A percentile compares a stretch with the other conserved stretches of the same genome.
These are phyloP conservation scores for Chitala chitala DNA, from an alignment of 2,113 vertebrate species.

Conservation along the genomic window DNA sequence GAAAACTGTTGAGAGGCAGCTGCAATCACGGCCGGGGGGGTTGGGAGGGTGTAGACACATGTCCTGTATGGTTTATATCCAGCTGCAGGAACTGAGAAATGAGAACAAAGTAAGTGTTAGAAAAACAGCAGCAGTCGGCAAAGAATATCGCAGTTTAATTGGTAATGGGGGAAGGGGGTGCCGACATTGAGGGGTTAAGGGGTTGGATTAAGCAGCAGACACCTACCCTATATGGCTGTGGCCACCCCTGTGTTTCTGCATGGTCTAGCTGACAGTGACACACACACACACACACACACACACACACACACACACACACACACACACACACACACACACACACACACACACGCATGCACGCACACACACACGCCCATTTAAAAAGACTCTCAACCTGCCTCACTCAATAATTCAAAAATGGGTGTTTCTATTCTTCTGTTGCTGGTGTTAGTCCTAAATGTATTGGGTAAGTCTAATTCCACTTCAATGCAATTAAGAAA, in stretches of 20 bases:
- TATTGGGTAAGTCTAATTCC: conserved; percentile 10
- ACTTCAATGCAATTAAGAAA: neutral
- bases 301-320: neutral
- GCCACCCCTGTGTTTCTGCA: neutral
- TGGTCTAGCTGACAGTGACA: neutral
- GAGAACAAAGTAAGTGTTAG: neutral
- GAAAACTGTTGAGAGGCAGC: neutral
- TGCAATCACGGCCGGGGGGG: neutral
- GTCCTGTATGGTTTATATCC: neutral
- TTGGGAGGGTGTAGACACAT: neutral
- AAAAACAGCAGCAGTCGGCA: neutral
- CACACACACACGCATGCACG: neutral
- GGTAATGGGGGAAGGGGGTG: neutral
- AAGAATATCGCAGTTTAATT: neutral
- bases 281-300: neutral
- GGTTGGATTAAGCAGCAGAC: neutral
- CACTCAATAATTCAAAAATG: conserved; percentile 3
- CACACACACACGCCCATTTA: neutral
- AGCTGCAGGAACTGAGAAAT: neutral
- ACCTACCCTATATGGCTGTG: neutral
- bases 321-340: neutral
- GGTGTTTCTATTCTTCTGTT: conserved; percentile 1
- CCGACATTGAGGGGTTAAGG: too few relatives aligned
- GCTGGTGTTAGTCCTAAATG: conserved; percentile 5
- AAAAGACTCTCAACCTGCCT: neutral